Evolutionary conservation across 2,888 invertebrate genomes (phyloP), one percentile per base, ranked within the genome.

Genomic region (Scaptomyza parva): DNA sequence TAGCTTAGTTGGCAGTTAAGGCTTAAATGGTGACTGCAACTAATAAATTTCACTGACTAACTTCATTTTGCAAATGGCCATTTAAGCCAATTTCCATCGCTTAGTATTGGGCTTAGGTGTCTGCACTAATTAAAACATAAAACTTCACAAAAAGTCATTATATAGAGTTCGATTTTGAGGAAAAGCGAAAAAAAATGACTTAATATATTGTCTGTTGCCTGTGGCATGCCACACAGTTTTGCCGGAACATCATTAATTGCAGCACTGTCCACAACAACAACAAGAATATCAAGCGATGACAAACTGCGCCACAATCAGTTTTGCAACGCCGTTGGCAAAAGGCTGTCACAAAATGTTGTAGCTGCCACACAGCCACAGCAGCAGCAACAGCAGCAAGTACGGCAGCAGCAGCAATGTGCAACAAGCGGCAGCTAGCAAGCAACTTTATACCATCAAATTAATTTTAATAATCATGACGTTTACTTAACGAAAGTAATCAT

Each of bases 381-480:
- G 9, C 53, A 45, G 40, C 43, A 50, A 33, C 45, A 57, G 18
- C 37, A 18, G 12, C 40, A 51, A 18, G 40, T 45, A 33, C 45
- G 54, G 18, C 37, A 18, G 12, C 40, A 51, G 14, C 47, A 48
- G 18, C 52, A 43, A 24, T 35, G 30, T 17, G 20, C 48, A 20
- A 26, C 51, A 53, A 7, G 33, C 7, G 2, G 22, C 44, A 18
- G 20, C 43, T 48, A 51, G 40, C 70, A 30, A 47, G n/a, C 72
- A 58, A 53, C 65, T 68, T 76, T 57, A 39, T 43, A 59, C 64
- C 76, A 78, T 77, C 65, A 81, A 86, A 83, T 83, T 71, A 77
- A 86, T 83, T 77, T 83, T 74, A 66, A 75, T 73, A 65, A 82
- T 85, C 65, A 82, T 73, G 63, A 54, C 62, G 65, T 68, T 78